These are phyloP conservation scores for Cyphomyrus plagiostoma DNA, from an alignment of 2,113 vertebrate genomes.

Conservation along the genomic window DNA sequence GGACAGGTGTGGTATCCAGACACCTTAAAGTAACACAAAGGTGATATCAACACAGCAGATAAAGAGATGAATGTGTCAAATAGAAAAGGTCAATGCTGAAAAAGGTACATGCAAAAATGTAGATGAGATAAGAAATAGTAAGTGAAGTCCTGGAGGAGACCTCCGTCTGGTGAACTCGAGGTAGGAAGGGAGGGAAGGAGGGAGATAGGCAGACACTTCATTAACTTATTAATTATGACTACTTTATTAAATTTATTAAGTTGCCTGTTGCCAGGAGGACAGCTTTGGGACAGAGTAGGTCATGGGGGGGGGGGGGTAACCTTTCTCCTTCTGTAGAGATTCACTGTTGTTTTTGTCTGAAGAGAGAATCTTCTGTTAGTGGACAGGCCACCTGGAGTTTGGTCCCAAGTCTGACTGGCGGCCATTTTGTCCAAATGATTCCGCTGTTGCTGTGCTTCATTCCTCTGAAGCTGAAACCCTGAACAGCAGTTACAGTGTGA, in stretches of 20 bases:
- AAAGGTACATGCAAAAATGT: not conserved
- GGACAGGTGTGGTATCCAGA: not conserved
- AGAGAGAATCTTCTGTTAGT: not conserved
- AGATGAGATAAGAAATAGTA: not conserved
- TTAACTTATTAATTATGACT: not conserved
- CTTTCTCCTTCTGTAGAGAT: not conserved
- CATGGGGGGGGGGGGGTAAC: not conserved
- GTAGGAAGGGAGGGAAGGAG: not conserved
- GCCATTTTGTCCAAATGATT: not conserved
- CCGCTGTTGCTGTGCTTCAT: not conserved
- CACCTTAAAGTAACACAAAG: not conserved
- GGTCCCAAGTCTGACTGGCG: not conserved
- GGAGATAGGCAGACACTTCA: not conserved
- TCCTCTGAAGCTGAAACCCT: not conserved
- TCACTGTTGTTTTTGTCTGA: not conserved
- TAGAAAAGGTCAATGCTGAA: not conserved
- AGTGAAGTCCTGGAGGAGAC: not conserved
- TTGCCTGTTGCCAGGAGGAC: not conserved
- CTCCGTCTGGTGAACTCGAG: not conserved
- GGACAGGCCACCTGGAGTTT: not conserved
- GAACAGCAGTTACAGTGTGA: not conserved
- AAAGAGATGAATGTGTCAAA: not conserved
- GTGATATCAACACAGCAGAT: not conserved
- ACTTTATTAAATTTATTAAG: not conserved
- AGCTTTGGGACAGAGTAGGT: not conserved